Evolutionary conservation across 1,140 invertebrate genomes (phyloP), one percentile per base, ranked within the genome.

Genomic region (Macrobrachium nipponense): DNA sequence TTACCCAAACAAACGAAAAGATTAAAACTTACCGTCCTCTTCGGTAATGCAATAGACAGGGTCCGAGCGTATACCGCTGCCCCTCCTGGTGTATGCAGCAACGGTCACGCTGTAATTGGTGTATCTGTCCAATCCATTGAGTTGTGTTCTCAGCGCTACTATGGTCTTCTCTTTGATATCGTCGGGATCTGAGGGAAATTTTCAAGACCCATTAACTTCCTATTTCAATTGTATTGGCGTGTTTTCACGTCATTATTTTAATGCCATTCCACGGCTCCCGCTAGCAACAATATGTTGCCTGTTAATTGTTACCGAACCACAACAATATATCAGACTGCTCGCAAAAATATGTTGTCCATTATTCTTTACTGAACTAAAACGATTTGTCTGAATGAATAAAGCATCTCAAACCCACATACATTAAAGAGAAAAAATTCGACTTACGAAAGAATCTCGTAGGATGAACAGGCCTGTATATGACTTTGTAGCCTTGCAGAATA

Each of bases 401-500:
- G 5, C 14, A 12, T 76, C 15, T 36, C 27, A 27, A n/a, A 44
- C 17, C n/a, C 17, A n/a, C 36, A 23, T 91, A 91, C 91, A 17
- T 91, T n/a, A 70, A 70, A 17, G 18, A 36, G 15, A 15, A 43
- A 80, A n/a, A 68, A 15, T 11, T 43, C 15, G 6, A 81, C 84
- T 86, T 62, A 86, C 84, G 84, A 77, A 86, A 86, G 61, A 86
- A 86, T 44, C 79, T 80, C n/a, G 70, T 76, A 17, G 77, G 78
- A 70, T 90, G 88, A 5, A 92, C 90, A 27, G 90, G 91, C 44
- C 91, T 91, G 88, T 92, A 93, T 58, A 92, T 87, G 11, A 93
- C 91, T 82, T 92, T 93, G 89, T 94, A 94, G 10, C 94, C 94
- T 83, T 92, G 91, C 87, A 93, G 93, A 7, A 93, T 91, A 17